These are phyloP conservation scores for Boloria selene DNA, from an alignment of 2,888 invertebrate genomes.

Conservation along the genomic window DNA sequence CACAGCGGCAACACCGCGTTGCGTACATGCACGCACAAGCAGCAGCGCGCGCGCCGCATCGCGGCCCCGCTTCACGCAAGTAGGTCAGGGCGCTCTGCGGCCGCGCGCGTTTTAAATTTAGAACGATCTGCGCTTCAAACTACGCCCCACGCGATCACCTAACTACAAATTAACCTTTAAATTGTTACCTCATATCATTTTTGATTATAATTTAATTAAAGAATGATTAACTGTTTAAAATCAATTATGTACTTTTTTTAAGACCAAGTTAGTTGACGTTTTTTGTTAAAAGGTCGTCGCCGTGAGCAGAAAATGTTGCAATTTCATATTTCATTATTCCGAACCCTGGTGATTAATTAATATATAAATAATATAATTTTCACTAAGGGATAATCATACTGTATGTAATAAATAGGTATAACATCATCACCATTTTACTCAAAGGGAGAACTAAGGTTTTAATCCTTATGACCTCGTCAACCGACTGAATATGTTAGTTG, in stretches of 20 bases:
- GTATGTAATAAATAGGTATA: no score
- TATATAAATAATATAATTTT: no score
- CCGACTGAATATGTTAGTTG: no score
- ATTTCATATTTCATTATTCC: background rate
- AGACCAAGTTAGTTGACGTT: slow-evolving; percentile 6
- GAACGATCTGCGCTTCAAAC: slow-evolving; percentile 79
- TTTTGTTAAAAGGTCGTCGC: slow-evolving; percentile 28
- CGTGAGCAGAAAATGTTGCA: slow-evolving; percentile 32
- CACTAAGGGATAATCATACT: no score
- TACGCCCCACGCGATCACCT: slow-evolving; percentile 72
- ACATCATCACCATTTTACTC: no score
- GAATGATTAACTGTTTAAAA: no score
- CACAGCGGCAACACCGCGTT: slow-evolving; percentile 60
- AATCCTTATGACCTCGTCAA: no score
- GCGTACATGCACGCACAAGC: slow-evolving; percentile 61
- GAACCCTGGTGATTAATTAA: background rate
- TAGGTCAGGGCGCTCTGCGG: slow-evolving; percentile 81
- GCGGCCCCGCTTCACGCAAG: slow-evolving; percentile 77
- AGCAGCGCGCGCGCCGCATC: slow-evolving; percentile 76
- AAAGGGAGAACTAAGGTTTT: no score
- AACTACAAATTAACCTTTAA: slow-evolving; percentile 63
- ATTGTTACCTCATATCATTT: slow-evolving; percentile 49
- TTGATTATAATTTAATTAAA: slow-evolving; percentile 19
- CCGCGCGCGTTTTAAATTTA: slow-evolving; percentile 81
- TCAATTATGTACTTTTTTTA: no score